A percentile compares a stretch with the other conserved stretches of the same genome.
phyloP scores from a whole-genome alignment of 1,140 invertebrate species.

The Zaprionus ghesquierei region DNA sequence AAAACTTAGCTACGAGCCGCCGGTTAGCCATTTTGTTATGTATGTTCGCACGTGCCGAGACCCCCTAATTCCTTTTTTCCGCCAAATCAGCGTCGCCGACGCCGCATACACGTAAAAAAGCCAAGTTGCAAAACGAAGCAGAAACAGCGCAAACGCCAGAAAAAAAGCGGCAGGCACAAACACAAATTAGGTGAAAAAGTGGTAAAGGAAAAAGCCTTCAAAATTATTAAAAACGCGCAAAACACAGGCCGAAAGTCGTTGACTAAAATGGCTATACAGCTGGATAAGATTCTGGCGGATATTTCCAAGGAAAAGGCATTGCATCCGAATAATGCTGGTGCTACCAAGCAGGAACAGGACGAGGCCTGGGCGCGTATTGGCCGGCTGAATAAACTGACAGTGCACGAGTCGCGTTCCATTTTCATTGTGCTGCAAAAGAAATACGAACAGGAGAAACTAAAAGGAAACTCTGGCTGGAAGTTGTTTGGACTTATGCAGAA shows the following conservation, averaged over 20 bases:
- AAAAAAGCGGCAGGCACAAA: conserved; percentile 40
- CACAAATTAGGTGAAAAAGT: conserved; percentile 32
- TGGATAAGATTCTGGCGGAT: conserved; percentile 76
- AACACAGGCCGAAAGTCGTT: conserved; percentile 55
- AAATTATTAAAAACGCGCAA: conserved; percentile 64
- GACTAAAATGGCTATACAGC: conserved; percentile 77
- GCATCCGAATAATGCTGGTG: conserved; percentile 70
- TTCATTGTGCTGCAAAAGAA: conserved; percentile 80
- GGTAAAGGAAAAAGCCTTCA: conserved; percentile 50
- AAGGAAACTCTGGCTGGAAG: conserved; percentile 73
- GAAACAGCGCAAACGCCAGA: conserved; percentile 40
- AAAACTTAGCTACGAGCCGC: too few relatives aligned
- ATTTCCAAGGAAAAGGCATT: conserved; percentile 73
- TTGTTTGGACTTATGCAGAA: conserved; percentile 74
- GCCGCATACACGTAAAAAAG: conserved; percentile 62
- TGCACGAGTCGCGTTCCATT: conserved; percentile 78
- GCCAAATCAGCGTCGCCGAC: conserved; percentile 67
- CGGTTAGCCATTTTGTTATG: conserved; percentile 25
- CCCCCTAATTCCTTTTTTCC: conserved; percentile 51
- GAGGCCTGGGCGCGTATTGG: conserved; percentile 77
- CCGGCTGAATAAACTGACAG: conserved; percentile 73
- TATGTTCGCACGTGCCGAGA: conserved; percentile 13
- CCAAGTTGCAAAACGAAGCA: conserved; percentile 62
- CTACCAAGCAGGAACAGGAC: conserved; percentile 72
- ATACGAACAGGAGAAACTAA: conserved; percentile 75